These are phyloP conservation scores for Myodes glareolus DNA, from an alignment of 2,113 vertebrate species.

Conservation along the genomic window DNA sequence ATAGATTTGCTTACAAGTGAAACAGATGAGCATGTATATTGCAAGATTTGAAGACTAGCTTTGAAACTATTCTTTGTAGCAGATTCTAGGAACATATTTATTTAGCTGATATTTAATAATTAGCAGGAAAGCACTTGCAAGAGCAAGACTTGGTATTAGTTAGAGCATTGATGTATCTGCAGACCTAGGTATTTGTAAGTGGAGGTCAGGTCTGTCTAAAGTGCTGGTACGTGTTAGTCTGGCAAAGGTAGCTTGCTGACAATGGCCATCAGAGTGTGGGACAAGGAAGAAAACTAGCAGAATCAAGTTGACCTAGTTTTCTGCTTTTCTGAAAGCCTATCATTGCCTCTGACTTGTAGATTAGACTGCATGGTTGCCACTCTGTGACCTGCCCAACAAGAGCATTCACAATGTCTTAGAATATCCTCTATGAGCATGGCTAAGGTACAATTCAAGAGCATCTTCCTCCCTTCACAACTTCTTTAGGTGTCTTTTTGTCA, in stretches of 20 bases:
- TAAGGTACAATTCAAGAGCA: not conserved
- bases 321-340: slow-evolving; percentile 6
- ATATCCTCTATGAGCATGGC: not conserved
- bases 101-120: slow-evolving; percentile 30
- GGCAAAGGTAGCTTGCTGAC: not conserved
- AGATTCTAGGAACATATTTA: not conserved
- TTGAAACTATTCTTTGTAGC: not conserved
- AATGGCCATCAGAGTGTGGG: not conserved
- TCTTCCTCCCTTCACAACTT: not conserved
- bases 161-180: not conserved
- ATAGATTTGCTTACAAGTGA: not conserved
- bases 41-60: not conserved
- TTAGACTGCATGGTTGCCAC: not conserved
- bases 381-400: not conserved
- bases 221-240: not conserved
- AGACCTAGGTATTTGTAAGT: not conserved
- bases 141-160: slow-evolving; percentile 11
- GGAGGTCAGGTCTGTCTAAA: not conserved
- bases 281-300: not conserved
- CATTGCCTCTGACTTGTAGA: not conserved
- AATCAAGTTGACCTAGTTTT: not conserved
- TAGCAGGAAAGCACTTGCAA: not conserved
- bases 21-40: not conserved
- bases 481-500: not conserved
- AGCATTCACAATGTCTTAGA: not conserved